Base-by-base conservation (phyloP, 2,797 vertebrate species). In the Sebastes taczanowskii region DNA sequence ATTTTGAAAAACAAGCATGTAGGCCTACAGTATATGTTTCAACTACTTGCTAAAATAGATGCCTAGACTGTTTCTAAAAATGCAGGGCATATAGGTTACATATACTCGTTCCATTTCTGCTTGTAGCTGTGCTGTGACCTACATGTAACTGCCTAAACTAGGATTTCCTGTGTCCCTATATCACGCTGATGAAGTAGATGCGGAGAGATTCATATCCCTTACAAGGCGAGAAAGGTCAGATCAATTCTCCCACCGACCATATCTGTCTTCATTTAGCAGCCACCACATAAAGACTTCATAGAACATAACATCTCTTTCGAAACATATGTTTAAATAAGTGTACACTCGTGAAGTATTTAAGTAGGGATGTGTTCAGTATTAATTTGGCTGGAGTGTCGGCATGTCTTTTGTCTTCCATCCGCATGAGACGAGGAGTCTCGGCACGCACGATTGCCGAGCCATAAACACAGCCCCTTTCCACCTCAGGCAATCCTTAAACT, bases 401-500 rank as follows among this genome's bases (percentile, higher is more conserved):
- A 90, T 93, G 83, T 83, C 87, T 93, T 94, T 91, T 92, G 89
- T 95, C 93, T 94, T 89, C 80, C 86, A 89, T 87, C 88, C 81
- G 89, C 91, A 16, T 83, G 86, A 92, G 89, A 86, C 64, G 78
- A 79, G 86, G n/a, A 87, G 91, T 90, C 78, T 87, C 46, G 23
- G 75, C 79, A 80, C 59, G 81, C 83, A 89, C 88, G 70, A 88
- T 86, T 93, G 90, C 85, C 75, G 55, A 86, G 86, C 89, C 93
- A 89, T 89, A 94, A 93, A 93, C 77, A 88, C 81, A 89, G 90
- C 85, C 87, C 84, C 83, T 88, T 89, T 87, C 88, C 91, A 91
- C 87, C 89, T 87, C 88, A 83, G 89, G 93, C 86, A 92, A 91
- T 94, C 94, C 89, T 88, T 95, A 91, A 93, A 90, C 92, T 96